phyloP scores from a whole-genome alignment of 2,888 invertebrate genomes.

The Myopa tessellatipennis region DNA sequence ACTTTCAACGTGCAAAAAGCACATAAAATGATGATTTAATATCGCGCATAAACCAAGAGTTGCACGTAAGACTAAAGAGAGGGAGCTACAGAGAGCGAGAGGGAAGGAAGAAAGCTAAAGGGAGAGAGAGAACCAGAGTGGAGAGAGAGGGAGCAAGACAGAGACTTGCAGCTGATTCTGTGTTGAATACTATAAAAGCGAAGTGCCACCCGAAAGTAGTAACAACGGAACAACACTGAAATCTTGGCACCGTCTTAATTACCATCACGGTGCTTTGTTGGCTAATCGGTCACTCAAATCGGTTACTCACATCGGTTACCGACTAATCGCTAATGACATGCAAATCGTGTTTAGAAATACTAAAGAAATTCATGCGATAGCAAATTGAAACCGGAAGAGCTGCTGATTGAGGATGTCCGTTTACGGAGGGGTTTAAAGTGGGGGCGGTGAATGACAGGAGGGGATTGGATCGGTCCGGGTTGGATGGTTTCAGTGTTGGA shows the following conservation, averaged over 20 bases:
- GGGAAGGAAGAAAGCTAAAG: too few relatives aligned
- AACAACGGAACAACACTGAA: neutral
- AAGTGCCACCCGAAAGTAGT: neutral
- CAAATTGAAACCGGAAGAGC: conserved; percentile 36
- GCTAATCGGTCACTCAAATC: neutral
- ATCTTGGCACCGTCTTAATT: neutral
- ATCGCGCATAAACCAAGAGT: neutral
- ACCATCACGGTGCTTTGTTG: neutral
- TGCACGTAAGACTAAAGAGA: too few relatives aligned
- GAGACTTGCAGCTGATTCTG: neutral
- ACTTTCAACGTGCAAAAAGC: neutral
- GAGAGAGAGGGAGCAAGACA: neutral
- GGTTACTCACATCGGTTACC: neutral
- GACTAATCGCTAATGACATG: conserved; percentile 19
- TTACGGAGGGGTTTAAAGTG: neutral
- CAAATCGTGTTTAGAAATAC: conserved; percentile 12
- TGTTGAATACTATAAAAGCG: neutral
- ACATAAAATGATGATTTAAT: neutral
- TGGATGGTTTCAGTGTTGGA: neutral
- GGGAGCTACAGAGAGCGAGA: neutral
- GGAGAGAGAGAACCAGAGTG: neutral
- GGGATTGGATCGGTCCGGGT: too few relatives aligned
- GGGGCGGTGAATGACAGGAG: too few relatives aligned
- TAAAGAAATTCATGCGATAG: conserved; percentile 12
- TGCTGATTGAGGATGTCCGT: conserved; percentile 10